Evolutionary conservation across 2,888 invertebrate species (phyloP).

Genomic region (Agonopterix subpropinquella): DNA sequence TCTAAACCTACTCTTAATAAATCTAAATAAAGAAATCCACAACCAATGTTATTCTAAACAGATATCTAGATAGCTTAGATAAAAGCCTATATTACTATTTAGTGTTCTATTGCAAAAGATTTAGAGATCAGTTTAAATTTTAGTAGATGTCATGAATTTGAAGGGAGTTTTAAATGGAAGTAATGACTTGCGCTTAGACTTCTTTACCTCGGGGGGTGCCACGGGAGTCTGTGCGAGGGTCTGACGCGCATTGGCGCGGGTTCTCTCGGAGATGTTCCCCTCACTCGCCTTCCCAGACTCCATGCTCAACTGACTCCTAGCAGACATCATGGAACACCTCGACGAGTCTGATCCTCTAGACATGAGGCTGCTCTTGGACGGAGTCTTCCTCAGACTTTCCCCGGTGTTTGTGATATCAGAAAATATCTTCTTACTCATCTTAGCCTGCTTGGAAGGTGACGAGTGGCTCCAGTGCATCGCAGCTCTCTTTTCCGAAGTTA

Average conservation of each 20-base stretch:
- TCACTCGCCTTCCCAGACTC: constrained; percentile 42
- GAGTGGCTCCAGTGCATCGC: constrained; percentile 49
- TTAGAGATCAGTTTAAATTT: constrained; percentile 30
- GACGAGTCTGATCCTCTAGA: constrained; percentile 51
- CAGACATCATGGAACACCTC: constrained; percentile 39
- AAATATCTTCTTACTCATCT: constrained; percentile 39
- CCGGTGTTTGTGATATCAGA: constrained; percentile 47
- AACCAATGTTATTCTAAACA: no score
- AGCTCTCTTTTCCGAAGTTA: constrained; percentile 50
- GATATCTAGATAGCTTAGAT: no score
- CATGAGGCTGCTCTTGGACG: constrained; percentile 55
- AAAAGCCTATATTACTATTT: no score
- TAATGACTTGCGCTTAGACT: constrained; percentile 57
- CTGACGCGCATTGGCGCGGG: constrained; percentile 36
- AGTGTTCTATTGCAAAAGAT: background rate
- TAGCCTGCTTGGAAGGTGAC: constrained; percentile 63
- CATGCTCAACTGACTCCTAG: constrained; percentile 45
- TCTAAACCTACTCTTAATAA: no score
- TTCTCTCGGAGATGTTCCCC: constrained; percentile 35
- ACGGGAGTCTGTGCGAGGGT: constrained; percentile 40
- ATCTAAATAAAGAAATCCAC: no score
- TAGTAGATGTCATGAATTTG: constrained; percentile 58
- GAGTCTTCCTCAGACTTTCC: constrained; percentile 46
- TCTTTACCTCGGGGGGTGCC: constrained; percentile 46
- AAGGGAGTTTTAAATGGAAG: constrained; percentile 69